Evolutionary conservation across 2,113 vertebrate species (phyloP), one percentile per base, ranked within the genome.

Genomic region (Lampris megalopsis): DNA sequence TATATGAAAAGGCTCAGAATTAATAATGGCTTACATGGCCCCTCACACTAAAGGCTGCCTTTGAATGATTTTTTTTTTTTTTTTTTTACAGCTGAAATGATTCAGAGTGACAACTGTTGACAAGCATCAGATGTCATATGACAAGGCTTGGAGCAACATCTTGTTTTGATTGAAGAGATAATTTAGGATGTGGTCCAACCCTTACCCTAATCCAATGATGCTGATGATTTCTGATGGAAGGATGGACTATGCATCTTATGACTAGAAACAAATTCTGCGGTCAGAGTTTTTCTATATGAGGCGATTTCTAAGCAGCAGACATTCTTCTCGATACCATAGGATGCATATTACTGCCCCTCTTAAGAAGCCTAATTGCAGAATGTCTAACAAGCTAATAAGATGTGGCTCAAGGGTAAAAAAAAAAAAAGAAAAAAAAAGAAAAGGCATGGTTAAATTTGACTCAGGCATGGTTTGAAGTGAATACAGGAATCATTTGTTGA

Each of bases 71-170:
- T 7, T 56, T 68, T 68, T 61, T 5, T 7, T 56, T 68, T 68
- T 61, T 40, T 35, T 80, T 58, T 68, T 2, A 63, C 40, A 62
- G 38, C 66, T 1, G 37, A 36, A 10, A 9, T 62, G 47, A 8
- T 24, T 63, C 13, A 53, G 80, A 76, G 60, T 68, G 73, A 80
- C 72, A 76, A 35, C 58, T 60, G 63, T 40, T 62, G 67, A 65
- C 58, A 54, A 58, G 62, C 63, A 1, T 47, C 6, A 38, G 68
- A 65, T 37, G 53, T 5, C 59, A 65, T 68, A 53, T 71, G 71
- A 75, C 59, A 60, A 36, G 3, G 2, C 35, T 56, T 63, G 40
- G 4, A n/a, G 24, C 5, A 56, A 38, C 10, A 60, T 43, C 58
- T 67, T 36, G 9, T 54, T 65, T 66, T 66, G 65, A 66, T 9